Base-by-base conservation (phyloP, 1,140 invertebrate species). In the Lepidurus apus region DNA sequence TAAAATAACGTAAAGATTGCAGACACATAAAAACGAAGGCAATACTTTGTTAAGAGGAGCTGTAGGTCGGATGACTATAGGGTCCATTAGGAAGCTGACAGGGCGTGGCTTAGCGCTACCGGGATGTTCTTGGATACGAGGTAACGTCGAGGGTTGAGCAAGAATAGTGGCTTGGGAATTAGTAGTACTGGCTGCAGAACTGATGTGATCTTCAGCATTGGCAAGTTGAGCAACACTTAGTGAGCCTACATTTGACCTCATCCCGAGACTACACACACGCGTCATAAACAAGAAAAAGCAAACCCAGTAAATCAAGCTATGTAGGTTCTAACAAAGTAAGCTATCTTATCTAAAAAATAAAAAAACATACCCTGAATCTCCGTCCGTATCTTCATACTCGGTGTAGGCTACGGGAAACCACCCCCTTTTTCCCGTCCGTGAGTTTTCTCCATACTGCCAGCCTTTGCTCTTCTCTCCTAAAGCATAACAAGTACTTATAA, bases 331-430 rank as follows among this genome's bases (percentile, higher is more conserved):
- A 17, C 11, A 26, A 42, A 74, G 74, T 26, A 34, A 34, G 34
- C 34, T 34, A 34, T 34, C 34, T 34, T 34, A 3, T 34, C 26
- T 26, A 26, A 34, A 34, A 2, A 3, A 34, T 34, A 34, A 34
- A 34, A 34, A 34, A 34, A 34, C 42, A 8, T 80, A 80, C 79
- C 79, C 79, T 1, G 79, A 80, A 44, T 80, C 79, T 21, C 44
- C 82, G 9, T 83, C 83, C 26, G 81, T 82, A 24, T 78, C 79
- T 74, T 90, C 82, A 24, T 84, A 86, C 85, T 96, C 95, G 43
- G 95, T 96, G 82, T 97, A 98, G 10, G 95, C 95, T 45, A 96
- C 86, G 1, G 95, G 95, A 85, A 97, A 97, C 95, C 95, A 97
- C 17, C 95, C 95, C 79, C 93, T 92, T 82, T 93, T 90, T 83